Evolutionary conservation across 2,113 vertebrate species (phyloP).

Genomic region (Manacus vitellinus): DNA sequence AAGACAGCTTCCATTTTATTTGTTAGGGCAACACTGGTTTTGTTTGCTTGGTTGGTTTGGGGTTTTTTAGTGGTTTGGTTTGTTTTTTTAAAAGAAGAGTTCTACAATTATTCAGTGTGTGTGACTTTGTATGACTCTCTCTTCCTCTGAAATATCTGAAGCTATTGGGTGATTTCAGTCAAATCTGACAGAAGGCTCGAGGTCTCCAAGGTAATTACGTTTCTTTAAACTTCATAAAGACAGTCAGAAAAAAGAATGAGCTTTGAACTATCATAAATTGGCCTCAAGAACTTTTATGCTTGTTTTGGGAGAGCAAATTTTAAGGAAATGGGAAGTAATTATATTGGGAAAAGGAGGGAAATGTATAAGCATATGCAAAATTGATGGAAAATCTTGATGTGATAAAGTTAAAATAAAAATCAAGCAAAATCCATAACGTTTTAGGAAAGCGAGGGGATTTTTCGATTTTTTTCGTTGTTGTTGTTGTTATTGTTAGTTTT

Average conservation of each 20-base stretch:
- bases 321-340: background rate
- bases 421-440: background rate
- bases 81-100: background rate
- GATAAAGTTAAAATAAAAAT: background rate
- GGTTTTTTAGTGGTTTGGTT: background rate
- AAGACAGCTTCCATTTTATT: background rate
- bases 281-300: background rate
- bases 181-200: slow-evolving; percentile 27
- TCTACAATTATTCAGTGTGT: background rate
- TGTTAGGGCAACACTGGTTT: background rate
- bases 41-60: background rate
- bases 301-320: background rate
- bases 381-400: background rate
- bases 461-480: background rate
- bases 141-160: background rate
- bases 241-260: background rate
- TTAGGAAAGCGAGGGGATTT: background rate
- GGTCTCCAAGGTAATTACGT: background rate
- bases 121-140: background rate
- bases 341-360: background rate
- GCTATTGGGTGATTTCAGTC: background rate
- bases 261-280: background rate
- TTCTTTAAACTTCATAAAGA: slow-evolving; percentile 5
- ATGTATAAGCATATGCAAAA: background rate
- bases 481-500: background rate